phyloP scores from a whole-genome alignment of 2,888 invertebrate genomes.

The Dugesia japonica region DNA sequence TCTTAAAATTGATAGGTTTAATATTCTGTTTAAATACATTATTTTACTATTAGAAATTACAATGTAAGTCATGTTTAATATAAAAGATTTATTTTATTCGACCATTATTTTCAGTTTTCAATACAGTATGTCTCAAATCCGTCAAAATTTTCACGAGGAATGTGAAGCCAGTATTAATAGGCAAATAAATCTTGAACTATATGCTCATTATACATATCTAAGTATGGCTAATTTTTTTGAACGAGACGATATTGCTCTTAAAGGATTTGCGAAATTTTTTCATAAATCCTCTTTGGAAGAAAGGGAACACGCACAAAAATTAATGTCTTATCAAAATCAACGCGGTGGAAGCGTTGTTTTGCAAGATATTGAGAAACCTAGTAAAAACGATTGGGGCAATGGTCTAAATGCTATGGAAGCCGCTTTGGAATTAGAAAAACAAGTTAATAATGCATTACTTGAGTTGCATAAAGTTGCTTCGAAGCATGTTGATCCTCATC shows the following conservation, averaged over 20 bases:
- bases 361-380: constrained; percentile 51
- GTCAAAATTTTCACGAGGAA: constrained; percentile 56
- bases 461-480: constrained; percentile 56
- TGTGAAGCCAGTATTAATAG: constrained; percentile 51
- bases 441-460: constrained; percentile 58
- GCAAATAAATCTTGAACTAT: constrained; percentile 48
- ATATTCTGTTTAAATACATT: no score
- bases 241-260: constrained; percentile 63
- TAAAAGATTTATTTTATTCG: no score
- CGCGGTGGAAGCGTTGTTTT: constrained; percentile 62
- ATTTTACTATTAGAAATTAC: no score
- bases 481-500: constrained; percentile 56
- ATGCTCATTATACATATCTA: constrained; percentile 46
- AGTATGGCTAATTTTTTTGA: constrained; percentile 58
- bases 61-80: no score
- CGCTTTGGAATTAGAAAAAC: constrained; percentile 62
- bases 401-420: constrained; percentile 59
- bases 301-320: constrained; percentile 61
- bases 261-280: constrained; percentile 56
- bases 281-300: constrained; percentile 64
- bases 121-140: constrained; percentile 48
- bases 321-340: constrained; percentile 54
- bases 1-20: no score
- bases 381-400: constrained; percentile 56
- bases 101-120: no score